Conservation (phyloP, 1,140 invertebrate genomes). For the Pentalonia nigronervosa region DNA sequence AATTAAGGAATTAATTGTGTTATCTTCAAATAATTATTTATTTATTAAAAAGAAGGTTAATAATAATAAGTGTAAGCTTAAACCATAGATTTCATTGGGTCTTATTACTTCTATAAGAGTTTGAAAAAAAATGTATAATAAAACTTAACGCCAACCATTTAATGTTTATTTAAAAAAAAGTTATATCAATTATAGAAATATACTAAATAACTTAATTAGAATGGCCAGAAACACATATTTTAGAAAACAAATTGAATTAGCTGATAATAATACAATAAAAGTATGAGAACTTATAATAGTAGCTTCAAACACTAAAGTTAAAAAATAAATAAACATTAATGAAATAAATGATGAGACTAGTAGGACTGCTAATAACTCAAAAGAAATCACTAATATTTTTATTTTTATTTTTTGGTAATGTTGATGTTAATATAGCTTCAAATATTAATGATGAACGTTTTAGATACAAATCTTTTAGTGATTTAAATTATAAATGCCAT, state of each 20-base stretch:
- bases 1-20: too few relatives aligned
- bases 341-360: background rate
- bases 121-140: background rate
- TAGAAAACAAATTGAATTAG: background rate
- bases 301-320: background rate
- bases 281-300: background rate
- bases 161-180: background rate
- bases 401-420: background rate
- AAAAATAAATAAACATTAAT: background rate
- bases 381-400: background rate
- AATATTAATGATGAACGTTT: background rate
- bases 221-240: background rate
- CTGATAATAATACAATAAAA: background rate
- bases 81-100: background rate
- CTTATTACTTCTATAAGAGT: background rate
- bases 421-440: background rate
- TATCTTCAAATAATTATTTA: too few relatives aligned
- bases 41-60: background rate
- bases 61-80: background rate
- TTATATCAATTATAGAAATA: background rate
- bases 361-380: background rate
- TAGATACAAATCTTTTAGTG: background rate
- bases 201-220: background rate
- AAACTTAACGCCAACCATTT: background rate
- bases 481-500: too few relatives aligned